Evolutionary conservation across 2,797 vertebrate genomes (phyloP).

Genomic region (Tenualosa ilisha): DNA sequence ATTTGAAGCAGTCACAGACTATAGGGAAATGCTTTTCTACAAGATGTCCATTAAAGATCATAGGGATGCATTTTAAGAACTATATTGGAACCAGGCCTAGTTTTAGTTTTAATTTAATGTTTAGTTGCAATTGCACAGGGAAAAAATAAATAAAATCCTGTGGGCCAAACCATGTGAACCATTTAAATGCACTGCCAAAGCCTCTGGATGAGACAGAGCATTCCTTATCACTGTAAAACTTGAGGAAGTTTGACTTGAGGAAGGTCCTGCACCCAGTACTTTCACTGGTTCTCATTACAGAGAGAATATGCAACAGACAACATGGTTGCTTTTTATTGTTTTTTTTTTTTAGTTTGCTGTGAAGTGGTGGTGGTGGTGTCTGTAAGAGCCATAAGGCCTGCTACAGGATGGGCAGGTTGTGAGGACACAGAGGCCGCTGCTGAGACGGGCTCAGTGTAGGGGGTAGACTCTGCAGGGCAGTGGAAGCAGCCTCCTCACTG

Average conservation of each 20-base stretch:
- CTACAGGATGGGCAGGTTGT: constrained; percentile 44
- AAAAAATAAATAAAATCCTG: too few species aligned
- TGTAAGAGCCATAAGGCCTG: constrained; percentile 36
- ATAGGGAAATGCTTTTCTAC: background rate
- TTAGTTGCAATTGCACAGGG: too few species aligned
- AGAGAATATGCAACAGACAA: background rate
- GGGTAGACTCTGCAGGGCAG: background rate
- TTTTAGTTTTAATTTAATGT: too few species aligned
- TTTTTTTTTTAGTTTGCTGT: background rate
- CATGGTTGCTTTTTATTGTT: background rate
- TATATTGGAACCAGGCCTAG: too few species aligned
- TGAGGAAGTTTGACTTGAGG: background rate
- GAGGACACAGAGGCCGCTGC: constrained; percentile 11
- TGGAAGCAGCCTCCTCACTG: background rate
- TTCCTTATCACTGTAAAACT: background rate
- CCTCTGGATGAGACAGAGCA: background rate
- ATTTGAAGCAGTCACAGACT: background rate
- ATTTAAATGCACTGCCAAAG: background rate
- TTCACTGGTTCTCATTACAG: background rate
- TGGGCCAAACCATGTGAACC: too few species aligned
- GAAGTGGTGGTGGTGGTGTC: constrained; percentile 27
- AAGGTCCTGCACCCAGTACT: background rate
- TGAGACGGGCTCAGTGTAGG: background rate
- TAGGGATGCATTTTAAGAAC: background rate
- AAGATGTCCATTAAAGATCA: background rate